These are phyloP conservation scores for Drosophila kuntzei DNA, from an alignment of 2,888 invertebrate species.

Conservation along the genomic window DNA sequence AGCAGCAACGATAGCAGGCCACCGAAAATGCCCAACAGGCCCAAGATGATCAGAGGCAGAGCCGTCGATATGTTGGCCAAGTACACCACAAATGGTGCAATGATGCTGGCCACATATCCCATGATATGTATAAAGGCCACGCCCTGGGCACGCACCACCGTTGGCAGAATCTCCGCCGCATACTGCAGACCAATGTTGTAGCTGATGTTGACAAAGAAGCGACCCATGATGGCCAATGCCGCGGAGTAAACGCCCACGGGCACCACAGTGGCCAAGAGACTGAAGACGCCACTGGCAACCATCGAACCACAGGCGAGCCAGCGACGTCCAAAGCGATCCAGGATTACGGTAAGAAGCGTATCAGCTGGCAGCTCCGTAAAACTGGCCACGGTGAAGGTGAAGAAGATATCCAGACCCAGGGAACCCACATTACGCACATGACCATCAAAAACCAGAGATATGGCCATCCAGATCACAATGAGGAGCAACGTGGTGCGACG, in stretches of 20 bases:
- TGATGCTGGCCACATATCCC: slow-evolving; percentile 94
- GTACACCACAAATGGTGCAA: slow-evolving; percentile 94
- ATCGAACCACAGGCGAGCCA: slow-evolving; percentile 94
- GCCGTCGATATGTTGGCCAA: slow-evolving; percentile 88
- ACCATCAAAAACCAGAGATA: slow-evolving; percentile 94
- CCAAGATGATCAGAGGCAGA: slow-evolving; percentile 92
- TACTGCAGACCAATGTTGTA: slow-evolving; percentile 96
- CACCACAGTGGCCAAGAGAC: slow-evolving; percentile 91
- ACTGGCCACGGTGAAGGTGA: slow-evolving; percentile 93
- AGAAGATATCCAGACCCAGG: slow-evolving; percentile 92
- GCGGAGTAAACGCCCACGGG: slow-evolving; percentile 91
- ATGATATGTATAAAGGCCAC: slow-evolving; percentile 94
- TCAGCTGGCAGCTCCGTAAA: slow-evolving; percentile 95
- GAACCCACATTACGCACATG: slow-evolving; percentile 95
- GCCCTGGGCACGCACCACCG: slow-evolving; percentile 94
- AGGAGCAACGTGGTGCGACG: slow-evolving; percentile 91
- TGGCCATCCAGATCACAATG: slow-evolving; percentile 95
- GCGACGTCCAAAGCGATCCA: slow-evolving; percentile 91
- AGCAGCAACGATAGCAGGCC: slow-evolving; percentile 92
- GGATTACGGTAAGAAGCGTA: slow-evolving; percentile 90
- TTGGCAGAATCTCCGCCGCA: slow-evolving; percentile 94
- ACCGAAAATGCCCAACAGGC: slow-evolving; percentile 90
- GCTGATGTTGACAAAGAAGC: slow-evolving; percentile 94
- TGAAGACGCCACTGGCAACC: slow-evolving; percentile 92
- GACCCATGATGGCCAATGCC: slow-evolving; percentile 91